Base-by-base conservation (phyloP, 2,797 vertebrate species). In the Gephyroberyx darwinii region DNA sequence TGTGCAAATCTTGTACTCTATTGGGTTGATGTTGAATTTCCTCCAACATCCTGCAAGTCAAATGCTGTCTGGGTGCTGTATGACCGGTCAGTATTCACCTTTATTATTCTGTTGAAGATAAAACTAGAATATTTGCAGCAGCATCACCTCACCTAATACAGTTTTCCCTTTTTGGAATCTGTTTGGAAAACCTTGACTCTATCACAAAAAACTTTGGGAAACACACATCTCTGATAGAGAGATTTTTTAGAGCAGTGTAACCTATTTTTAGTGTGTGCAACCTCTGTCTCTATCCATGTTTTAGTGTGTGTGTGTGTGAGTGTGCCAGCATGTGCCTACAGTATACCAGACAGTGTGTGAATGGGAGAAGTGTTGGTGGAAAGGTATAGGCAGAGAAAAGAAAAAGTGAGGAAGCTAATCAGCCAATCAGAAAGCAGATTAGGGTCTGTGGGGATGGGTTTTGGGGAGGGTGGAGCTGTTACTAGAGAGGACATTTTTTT, bases 351-450 rank as follows among this genome's bases (percentile, higher is more conserved):
- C 67, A 8, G 22, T 59, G 51, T 70, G 47, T 68, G 68, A 80
- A 73, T 86, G 62, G 45, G 53, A 73, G 89, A 71, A 72, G 71
- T 88, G 80, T 74, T 78, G 70, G 75, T 84, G 77, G 84, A 86
- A 83, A 91, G 80, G 80, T 69, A 87, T 66, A 82, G 75, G 83
- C 74, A 85, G 75, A 81, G 71, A 77, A 65, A 79, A 82, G 73
- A 67, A 87, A 75, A 80, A 88, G 78, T 72, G 58, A 64, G 81
- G 80, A 76, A 74, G 56, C 84, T 84, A 90, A 92, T 93, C 92
- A 91, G 88, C 93, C 92, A 94, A 94, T 94, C 92, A 81, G 86
- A 65, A 81, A 66, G 83, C 83, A 87, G 86, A 88, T 88, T 89
- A 85, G 72, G 54, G 71, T 52, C 57, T 69, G n/a, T 7, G 47